phyloP scores from a whole-genome alignment of 2,888 invertebrate genomes.

The Iphiclides podalirius region DNA sequence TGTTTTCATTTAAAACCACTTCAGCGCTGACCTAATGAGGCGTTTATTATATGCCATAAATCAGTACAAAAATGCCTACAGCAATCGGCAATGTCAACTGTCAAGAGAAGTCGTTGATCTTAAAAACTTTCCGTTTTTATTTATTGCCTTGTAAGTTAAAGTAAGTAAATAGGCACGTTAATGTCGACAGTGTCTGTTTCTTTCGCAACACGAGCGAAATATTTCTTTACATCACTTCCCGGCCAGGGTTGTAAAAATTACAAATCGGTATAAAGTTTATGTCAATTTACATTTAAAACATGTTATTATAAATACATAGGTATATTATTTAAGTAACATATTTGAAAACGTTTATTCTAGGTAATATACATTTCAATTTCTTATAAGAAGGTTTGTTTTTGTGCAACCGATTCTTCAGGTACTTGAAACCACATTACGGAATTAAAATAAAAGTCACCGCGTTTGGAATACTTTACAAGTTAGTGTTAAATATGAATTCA shows the following conservation, averaged over 20 bases:
- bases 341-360: no score
- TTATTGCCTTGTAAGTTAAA: not conserved
- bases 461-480: no score
- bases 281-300: no score
- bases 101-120: conserved; percentile 6
- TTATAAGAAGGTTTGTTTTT: no score
- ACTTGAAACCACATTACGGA: no score
- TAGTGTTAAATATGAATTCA: no score
- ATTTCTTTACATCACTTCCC: not conserved
- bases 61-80: conserved; percentile 1
- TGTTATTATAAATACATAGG: no score
- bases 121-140: conserved; percentile 1
- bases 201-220: not conserved
- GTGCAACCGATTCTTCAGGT: no score
- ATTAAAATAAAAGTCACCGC: no score
- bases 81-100: conserved; percentile 3
- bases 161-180: not conserved
- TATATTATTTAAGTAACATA: no score
- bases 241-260: not conserved
- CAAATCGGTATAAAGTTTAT: no score
- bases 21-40: not conserved
- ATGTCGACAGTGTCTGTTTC: not conserved
- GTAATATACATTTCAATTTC: no score
- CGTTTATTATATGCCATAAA: conserved; percentile 6
- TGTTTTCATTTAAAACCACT: not conserved